Evolutionary conservation across 2,888 invertebrate species (phyloP), one percentile per base, ranked within the genome.

Genomic region (Heliconius charithonia): DNA sequence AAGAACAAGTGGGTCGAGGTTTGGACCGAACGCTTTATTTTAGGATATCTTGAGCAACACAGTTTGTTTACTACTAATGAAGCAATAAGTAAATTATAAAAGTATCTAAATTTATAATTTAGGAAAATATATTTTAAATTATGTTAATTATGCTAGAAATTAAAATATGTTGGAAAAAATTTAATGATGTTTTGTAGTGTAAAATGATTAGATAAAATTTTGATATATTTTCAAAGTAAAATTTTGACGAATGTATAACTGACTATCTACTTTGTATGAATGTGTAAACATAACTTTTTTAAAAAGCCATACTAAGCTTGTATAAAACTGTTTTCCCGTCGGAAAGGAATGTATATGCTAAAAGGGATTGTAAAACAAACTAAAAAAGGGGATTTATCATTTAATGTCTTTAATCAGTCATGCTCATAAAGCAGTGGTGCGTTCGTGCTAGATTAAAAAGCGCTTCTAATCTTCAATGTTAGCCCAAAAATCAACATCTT

Each of bases 401-500:
- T 93, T 92, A 93, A 93, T 92, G 82, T 87, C 87, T 86, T 85
- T 84, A 85, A 85, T 92, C 93, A 93, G 92, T 94, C 94, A 95
- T 95, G 94, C 95, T 91, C 85, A 83, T 87, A 92, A 92, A 85
- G 83, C 83, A 84, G 79, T 87, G 86, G 85, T 87, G 90, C 89
- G 84, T 82, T 86, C 91, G 92, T 91, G 90, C 91, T 86, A 82
- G 89, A 86, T 87, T 86, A 87, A 84, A 80, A 75, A 88, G 88
- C 88, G 85, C 85, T 84, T 85, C 91, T 94, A 94, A 85, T 95
- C 93, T 84, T 86, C 92, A 83, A 90, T 86, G 85, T 90, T 93
- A 90, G 89, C 92, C 95, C 95, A 95, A 88, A 95, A 95, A 87
- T 91, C 87, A 85, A 93, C 90, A 56, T 91, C 92, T 76, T 93